Evolutionary conservation across 2,113 vertebrate genomes (phyloP).

Genomic region (Dromiciops gliroides): DNA sequence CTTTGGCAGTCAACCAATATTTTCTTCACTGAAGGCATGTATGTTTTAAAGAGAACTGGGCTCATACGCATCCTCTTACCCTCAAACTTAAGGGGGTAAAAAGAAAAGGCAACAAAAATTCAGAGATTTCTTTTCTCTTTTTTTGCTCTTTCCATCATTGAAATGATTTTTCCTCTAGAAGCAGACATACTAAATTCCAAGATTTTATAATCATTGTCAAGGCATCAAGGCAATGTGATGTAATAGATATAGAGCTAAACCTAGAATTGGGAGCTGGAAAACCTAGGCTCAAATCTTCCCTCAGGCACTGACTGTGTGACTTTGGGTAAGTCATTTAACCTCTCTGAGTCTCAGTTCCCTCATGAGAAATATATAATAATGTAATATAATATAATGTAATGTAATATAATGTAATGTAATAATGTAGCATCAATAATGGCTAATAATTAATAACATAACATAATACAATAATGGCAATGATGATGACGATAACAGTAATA

Average conservation of each 20-base stretch:
- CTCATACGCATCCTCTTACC: slow-evolving; percentile 40
- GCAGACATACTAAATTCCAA: neutral
- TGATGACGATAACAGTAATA: neutral
- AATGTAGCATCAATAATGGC: too few relatives aligned
- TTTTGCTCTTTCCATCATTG: neutral
- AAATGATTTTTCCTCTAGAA: neutral
- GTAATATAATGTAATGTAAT: neutral
- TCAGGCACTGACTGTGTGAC: neutral
- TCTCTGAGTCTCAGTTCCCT: neutral
- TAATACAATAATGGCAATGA: too few relatives aligned
- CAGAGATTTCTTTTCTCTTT: neutral
- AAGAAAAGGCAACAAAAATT: neutral
- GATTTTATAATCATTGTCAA: slow-evolving; percentile 7
- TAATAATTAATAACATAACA: too few relatives aligned
- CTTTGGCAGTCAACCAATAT: slow-evolving; percentile 64
- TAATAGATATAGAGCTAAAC: neutral
- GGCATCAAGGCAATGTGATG: slow-evolving; percentile 18
- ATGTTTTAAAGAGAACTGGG: slow-evolving; percentile 51
- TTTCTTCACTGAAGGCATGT: slow-evolving; percentile 63
- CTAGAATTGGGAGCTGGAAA: neutral
- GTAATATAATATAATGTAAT: too few relatives aligned
- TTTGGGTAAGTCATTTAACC: neutral
- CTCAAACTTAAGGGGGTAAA: neutral
- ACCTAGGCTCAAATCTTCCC: neutral
- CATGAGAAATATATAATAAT: neutral